Conservation (phyloP, 2,888 invertebrate species). For the Melanchra persicariae region DNA sequence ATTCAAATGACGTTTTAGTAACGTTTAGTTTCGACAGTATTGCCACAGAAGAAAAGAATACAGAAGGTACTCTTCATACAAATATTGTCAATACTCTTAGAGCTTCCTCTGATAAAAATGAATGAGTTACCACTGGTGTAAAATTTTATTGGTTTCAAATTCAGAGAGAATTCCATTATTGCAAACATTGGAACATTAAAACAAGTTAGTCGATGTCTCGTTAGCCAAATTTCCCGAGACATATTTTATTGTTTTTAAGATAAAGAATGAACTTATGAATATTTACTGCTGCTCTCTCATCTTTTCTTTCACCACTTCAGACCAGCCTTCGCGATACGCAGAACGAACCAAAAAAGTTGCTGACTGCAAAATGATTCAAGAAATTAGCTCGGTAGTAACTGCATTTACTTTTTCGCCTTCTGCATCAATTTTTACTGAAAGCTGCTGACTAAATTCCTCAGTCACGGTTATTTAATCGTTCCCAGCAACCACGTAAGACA, state of each 20-base stretch:
- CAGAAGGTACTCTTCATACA: constrained; percentile 28
- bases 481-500: constrained; percentile 1
- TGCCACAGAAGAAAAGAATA: not conserved
- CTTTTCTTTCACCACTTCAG: too few species aligned
- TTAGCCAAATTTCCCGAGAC: not conserved
- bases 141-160: too few species aligned
- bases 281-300: too few species aligned
- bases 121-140: too few species aligned
- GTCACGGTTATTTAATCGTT: constrained; percentile 7
- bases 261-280: not conserved
- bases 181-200: not conserved
- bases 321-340: not conserved
- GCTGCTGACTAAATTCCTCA: constrained; percentile 14
- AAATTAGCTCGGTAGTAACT: too few species aligned
- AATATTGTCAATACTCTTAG: not conserved
- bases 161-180: too few species aligned
- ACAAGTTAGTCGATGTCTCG: not conserved
- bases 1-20: constrained; percentile 64
- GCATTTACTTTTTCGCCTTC: constrained; percentile 7
- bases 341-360: not conserved
- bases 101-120: not conserved
- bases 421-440: not conserved
- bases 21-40: constrained; percentile 63
- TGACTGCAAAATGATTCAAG: not conserved
- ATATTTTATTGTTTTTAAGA: not conserved